Percentiles rank a stretch among this genome's conserved stretches.
These are phyloP conservation scores for Tanypteryx hageni DNA, from an alignment of 2,888 invertebrate genomes.

Conservation along the genomic window DNA sequence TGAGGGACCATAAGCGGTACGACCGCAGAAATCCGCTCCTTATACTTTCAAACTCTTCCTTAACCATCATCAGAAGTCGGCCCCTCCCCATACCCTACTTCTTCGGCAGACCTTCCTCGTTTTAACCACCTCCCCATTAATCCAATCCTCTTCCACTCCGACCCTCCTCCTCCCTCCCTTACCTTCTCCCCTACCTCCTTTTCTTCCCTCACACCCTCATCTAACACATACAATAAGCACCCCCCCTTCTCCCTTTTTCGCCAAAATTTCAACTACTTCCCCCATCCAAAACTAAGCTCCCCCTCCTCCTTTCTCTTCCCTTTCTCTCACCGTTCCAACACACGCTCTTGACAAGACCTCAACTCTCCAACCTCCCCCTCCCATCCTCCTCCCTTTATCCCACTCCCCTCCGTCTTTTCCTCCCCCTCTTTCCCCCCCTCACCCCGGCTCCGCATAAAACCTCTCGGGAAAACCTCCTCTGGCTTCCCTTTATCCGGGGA, in stretches of 20 bases:
- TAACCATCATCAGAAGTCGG: not conserved
- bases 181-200: not conserved
- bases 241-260: too few species aligned
- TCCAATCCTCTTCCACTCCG: not conserved
- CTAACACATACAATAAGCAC: too few species aligned
- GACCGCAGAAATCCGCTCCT: not conserved
- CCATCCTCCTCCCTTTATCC: not conserved
- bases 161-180: not conserved
- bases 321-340: too few species aligned
- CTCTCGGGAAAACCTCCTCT: not conserved
- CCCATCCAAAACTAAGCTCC: not conserved
- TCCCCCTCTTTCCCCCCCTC: not conserved
- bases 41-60: not conserved
- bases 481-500: conserved; percentile 30
- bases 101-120: not conserved
- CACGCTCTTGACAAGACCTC: too few species aligned
- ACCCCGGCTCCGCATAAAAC: not conserved
- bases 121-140: not conserved
- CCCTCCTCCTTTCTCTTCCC: too few species aligned
- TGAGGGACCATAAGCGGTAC: not conserved
- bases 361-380: not conserved
- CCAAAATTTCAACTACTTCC: not conserved
- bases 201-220: not conserved
- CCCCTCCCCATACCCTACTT: not conserved
- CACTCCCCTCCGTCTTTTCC: not conserved